Percentiles rank a stretch among this genome's conserved stretches.
Evolutionary conservation across 2,797 vertebrate species (phyloP).

Genomic region (Tarsius wallacei): DNA sequence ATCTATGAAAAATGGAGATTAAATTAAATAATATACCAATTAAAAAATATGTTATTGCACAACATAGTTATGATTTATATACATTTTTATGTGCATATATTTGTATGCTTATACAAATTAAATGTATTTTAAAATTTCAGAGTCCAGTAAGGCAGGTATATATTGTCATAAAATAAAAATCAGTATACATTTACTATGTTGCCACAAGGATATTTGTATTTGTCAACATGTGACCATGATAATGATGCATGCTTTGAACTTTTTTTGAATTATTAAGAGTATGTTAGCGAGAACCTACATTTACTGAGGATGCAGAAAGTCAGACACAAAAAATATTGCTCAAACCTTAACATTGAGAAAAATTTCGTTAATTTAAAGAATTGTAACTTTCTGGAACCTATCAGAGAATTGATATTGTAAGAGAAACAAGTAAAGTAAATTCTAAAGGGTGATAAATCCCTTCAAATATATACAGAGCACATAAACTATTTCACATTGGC

Average conservation of each 20-base stretch:
- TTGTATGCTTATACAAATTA: background rate
- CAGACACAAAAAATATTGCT: background rate
- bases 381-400: background rate
- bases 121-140: background rate
- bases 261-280: background rate
- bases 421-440: background rate
- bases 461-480: background rate
- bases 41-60: background rate
- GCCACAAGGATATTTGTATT: background rate
- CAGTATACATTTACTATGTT: background rate
- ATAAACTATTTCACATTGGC: background rate
- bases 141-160: background rate
- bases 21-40: background rate
- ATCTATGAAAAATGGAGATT: background rate
- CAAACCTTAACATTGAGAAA: background rate
- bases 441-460: too few species aligned
- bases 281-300: background rate
- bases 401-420: background rate
- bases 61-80: background rate
- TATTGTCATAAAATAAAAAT: background rate
- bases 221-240: background rate
- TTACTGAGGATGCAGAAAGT: background rate
- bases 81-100: background rate
- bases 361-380: background rate
- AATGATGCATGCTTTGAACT: background rate